Conservation (phyloP, 2,888 invertebrate species). For the Drosophila monieri region DNA sequence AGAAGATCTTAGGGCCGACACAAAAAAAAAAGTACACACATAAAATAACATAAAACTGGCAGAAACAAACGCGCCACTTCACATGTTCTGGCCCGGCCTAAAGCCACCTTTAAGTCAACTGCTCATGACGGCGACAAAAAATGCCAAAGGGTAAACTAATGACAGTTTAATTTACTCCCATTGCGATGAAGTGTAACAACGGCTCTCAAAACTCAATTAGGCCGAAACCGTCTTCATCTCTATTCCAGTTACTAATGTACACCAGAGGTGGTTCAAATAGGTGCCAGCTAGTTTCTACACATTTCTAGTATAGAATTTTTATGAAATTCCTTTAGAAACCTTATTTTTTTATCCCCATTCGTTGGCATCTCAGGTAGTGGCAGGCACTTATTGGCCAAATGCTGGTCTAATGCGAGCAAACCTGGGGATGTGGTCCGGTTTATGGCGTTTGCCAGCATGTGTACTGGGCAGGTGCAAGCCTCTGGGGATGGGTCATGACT, state of each 20-base stretch:
- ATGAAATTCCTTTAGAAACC: neutral
- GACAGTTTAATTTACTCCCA: constrained; percentile 83
- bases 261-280: neutral
- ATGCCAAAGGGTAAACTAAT: constrained; percentile 82
- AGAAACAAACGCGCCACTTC: constrained; percentile 70
- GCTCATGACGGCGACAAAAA: constrained; percentile 54
- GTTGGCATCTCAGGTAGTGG: constrained; percentile 22
- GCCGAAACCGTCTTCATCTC: constrained; percentile 24
- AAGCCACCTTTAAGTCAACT: constrained; percentile 20
- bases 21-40: constrained; percentile 29
- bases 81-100: constrained; percentile 62
- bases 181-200: constrained; percentile 76
- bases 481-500: constrained; percentile 41
- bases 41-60: constrained; percentile 25
- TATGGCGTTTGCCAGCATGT: neutral
- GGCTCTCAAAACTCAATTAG: constrained; percentile 76
- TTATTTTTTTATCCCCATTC: neutral
- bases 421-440: constrained; percentile 13
- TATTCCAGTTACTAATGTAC: constrained; percentile 17
- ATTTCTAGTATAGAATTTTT: neutral
- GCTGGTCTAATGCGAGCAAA: constrained; percentile 58
- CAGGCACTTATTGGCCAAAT: constrained; percentile 58
- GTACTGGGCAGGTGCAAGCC: constrained; percentile 62
- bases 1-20: constrained; percentile 9
- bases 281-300: neutral